phyloP scores from a whole-genome alignment of 2,888 invertebrate genomes.

The Mythimna loreyi region DNA sequence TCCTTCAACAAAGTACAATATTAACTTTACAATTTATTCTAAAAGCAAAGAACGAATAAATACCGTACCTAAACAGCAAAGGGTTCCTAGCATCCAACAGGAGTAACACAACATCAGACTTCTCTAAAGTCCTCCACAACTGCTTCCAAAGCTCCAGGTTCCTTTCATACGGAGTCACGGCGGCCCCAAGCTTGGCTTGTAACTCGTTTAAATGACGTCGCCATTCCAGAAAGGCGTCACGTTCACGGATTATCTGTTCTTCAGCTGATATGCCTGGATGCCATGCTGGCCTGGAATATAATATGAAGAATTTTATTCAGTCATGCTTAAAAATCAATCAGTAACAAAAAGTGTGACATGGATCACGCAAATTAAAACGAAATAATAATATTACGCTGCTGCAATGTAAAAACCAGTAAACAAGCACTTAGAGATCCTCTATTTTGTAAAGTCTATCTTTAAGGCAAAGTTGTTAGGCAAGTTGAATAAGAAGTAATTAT shows the following conservation, averaged over 20 bases:
- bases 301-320: background rate
- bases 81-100: conserved; percentile 99
- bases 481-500: no score
- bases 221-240: conserved; percentile 97
- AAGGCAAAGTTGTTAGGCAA: no score
- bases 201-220: conserved; percentile 94
- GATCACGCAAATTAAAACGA: no score
- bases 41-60: background rate
- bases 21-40: no score
- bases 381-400: no score
- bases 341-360: no score
- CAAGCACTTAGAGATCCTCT: no score
- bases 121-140: conserved; percentile 99
- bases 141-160: conserved; percentile 99
- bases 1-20: no score
- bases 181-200: conserved; percentile 94
- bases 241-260: conserved; percentile 95
- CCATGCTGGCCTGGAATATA: conserved; percentile 94
- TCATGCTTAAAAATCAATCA: background rate
- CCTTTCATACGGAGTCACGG: conserved; percentile 99
- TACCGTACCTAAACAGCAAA: conserved; percentile 93
- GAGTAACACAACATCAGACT: conserved; percentile 97
- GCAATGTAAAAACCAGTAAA: no score
- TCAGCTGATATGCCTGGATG: conserved; percentile 93
- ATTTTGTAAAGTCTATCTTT: no score